phyloP scores from a whole-genome alignment of 2,888 invertebrate species.

The Mayetiola destructor region DNA sequence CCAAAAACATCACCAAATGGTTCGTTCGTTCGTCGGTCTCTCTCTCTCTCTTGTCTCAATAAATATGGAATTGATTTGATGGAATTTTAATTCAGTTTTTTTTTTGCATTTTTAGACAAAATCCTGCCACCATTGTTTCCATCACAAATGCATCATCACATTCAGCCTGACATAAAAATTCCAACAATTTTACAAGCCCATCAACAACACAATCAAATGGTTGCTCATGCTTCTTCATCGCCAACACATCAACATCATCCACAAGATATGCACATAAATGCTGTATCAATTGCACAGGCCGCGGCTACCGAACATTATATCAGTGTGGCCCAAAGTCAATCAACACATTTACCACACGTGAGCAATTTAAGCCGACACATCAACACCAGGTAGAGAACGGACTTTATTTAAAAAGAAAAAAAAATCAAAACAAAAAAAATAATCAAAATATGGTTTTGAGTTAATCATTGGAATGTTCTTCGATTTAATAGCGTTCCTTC shows the following conservation, averaged over 20 bases:
- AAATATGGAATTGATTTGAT: not conserved
- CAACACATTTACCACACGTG: conserved; percentile 39
- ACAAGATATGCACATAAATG: conserved; percentile 17
- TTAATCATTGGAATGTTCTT: no score
- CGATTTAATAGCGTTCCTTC: conserved; percentile 38
- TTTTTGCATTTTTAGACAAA: conserved; percentile 16
- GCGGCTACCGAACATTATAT: conserved; percentile 15
- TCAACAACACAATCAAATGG: not conserved
- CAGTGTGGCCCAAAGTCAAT: conserved; percentile 21
- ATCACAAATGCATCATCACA: conserved; percentile 30
- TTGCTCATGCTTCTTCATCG: not conserved
- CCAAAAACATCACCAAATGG: conserved; percentile 6
- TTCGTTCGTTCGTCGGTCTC: not conserved
- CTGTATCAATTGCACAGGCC: conserved; percentile 15
- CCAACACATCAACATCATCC: not conserved
- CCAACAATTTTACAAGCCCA: conserved; percentile 5
- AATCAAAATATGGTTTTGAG: no score
- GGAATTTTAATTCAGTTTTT: not conserved
- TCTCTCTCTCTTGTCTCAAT: not conserved
- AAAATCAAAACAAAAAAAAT: no score
- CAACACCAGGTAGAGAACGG: conserved; percentile 39
- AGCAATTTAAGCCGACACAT: conserved; percentile 39
- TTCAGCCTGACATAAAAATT: conserved; percentile 16
- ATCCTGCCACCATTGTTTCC: conserved; percentile 28
- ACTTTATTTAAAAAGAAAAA: no score